Evolutionary conservation across 2,797 vertebrate species (phyloP).

Genomic region (Lutjanus argentimaculatus): DNA sequence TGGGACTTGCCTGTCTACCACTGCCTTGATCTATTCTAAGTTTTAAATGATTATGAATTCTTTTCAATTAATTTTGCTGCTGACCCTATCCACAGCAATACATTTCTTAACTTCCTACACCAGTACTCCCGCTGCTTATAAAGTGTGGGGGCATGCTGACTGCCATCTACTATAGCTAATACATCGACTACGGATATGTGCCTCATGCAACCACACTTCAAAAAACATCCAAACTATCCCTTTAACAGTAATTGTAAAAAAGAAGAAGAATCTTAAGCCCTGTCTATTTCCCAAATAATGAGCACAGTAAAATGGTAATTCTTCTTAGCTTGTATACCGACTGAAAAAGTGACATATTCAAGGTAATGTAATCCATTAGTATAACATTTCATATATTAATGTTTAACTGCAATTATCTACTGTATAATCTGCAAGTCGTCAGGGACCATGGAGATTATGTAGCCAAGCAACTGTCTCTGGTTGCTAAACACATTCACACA

Average conservation of each 20-base stretch:
- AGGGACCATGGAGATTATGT: conserved; percentile 13
- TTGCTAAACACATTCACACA: conserved; percentile 20
- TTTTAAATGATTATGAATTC: too few species aligned
- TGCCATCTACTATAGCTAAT: too few species aligned
- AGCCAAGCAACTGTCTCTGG: conserved; percentile 13
- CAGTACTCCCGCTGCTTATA: too few species aligned
- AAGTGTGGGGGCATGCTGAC: too few species aligned
- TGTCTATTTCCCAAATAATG: conserved; percentile 25
- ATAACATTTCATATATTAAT: conserved; percentile 23
- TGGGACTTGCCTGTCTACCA: too few species aligned
- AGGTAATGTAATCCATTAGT: conserved; percentile 18
- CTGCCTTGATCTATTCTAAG: too few species aligned
- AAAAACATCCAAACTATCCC: too few species aligned
- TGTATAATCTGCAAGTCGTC: conserved; percentile 16
- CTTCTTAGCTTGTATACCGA: conserved; percentile 29
- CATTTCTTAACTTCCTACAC: too few species aligned
- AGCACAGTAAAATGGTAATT: conserved; percentile 33
- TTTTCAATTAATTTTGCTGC: too few species aligned
- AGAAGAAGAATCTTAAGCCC: background rate
- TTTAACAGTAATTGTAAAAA: background rate
- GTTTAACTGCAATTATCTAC: conserved; percentile 13
- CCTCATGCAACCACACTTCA: too few species aligned
- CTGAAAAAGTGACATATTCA: conserved; percentile 13
- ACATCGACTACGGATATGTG: too few species aligned
- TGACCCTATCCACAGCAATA: too few species aligned